Percentiles rank a stretch among this genome's conserved stretches.
Conservation (phyloP, 2,113 vertebrate species). For the Oceanites oceanicus region DNA sequence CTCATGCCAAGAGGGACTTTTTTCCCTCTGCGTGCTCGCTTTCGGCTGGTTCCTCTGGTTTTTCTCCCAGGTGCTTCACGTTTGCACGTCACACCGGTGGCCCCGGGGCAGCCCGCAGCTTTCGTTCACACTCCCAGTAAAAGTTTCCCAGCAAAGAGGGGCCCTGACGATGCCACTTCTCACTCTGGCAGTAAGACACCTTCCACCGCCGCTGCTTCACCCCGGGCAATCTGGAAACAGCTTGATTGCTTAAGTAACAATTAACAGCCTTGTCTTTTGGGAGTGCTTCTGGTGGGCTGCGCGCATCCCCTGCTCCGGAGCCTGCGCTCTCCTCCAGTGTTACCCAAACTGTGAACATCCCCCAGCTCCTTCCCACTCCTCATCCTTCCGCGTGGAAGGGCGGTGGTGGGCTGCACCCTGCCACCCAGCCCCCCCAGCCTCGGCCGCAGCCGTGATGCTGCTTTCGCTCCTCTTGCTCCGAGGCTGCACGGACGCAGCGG, state of each 20-base stretch:
- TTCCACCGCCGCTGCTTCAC: background rate
- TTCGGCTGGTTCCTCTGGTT: background rate
- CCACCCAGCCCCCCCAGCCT: background rate
- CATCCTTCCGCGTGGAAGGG: accelerated
- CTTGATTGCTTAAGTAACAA: slow-evolving; percentile 63
- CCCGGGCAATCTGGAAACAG: slow-evolving; percentile 36
- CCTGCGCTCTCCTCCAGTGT: accelerated
- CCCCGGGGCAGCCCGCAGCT: background rate
- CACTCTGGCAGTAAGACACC: background rate
- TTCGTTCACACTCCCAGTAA: background rate
- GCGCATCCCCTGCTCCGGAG: background rate
- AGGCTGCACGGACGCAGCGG: accelerated
- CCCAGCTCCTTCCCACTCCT: background rate
- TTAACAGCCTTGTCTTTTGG: slow-evolving; percentile 49
- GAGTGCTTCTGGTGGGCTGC: background rate
- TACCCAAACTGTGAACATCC: background rate
- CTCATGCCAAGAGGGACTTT: background rate
- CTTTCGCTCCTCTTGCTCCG: background rate
- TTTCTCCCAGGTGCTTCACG: background rate
- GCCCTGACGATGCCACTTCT: background rate
- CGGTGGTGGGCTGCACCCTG: accelerated
- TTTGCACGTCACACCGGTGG: background rate
- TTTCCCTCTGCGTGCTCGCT: background rate
- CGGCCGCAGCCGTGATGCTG: accelerated
- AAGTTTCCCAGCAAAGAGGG: background rate